Evolutionary conservation across 1,140 invertebrate species (phyloP).

Genomic region (Manduca sexta): DNA sequence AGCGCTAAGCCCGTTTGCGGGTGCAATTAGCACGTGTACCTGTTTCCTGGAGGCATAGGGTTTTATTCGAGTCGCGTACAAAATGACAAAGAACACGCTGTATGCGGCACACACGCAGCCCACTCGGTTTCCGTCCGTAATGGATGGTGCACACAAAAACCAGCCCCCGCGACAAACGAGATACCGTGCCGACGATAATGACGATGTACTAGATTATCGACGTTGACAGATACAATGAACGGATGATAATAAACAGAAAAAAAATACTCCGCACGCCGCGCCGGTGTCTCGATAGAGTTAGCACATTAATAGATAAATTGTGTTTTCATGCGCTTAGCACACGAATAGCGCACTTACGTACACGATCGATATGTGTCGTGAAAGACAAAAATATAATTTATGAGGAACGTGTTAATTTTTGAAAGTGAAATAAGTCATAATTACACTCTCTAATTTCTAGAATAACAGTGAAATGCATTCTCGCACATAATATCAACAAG

Average conservation of each 20-base stretch:
- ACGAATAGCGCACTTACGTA: no score
- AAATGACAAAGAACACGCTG: slow-evolving; percentile 22
- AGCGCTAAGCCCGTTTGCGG: slow-evolving; percentile 19
- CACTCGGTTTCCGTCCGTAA: slow-evolving; percentile 43
- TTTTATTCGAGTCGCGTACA: slow-evolving; percentile 33
- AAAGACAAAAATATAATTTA: no score
- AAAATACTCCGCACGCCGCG: background rate
- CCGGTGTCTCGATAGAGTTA: no score
- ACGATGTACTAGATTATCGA: slow-evolving; percentile 22
- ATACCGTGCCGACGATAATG: slow-evolving; percentile 29
- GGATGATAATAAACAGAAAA: slow-evolving; percentile 26
- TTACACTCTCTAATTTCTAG: no score
- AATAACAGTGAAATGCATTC: no score
- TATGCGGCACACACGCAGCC: slow-evolving; percentile 17
- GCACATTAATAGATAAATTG: no score
- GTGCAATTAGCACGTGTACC: slow-evolving; percentile 40
- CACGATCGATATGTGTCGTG: no score
- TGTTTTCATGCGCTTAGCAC: no score
- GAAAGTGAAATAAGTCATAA: no score
- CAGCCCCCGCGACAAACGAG: slow-evolving; percentile 28
- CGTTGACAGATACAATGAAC: slow-evolving; percentile 15
- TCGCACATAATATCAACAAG: no score
- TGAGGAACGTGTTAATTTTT: no score
- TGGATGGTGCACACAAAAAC: slow-evolving; percentile 43
- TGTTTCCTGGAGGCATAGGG: slow-evolving; percentile 33